Conservation (phyloP, 2,888 invertebrate genomes). For the Cistogaster globosa region DNA sequence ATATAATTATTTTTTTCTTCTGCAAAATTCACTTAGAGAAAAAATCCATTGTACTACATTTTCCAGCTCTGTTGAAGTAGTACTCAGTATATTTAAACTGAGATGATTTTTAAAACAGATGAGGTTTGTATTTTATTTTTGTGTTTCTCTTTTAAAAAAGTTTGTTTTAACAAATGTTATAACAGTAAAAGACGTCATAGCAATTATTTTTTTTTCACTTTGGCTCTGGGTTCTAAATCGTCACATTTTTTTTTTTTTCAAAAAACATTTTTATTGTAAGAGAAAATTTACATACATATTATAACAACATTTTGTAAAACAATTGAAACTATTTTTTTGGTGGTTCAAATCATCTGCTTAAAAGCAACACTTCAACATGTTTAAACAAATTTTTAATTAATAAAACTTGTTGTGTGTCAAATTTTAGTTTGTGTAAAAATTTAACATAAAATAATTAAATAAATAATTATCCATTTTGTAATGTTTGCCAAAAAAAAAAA, state of each 20-base stretch:
- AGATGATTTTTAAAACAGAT: slow-evolving; percentile 61
- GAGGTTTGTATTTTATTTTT: slow-evolving; percentile 33
- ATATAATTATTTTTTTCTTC: no score
- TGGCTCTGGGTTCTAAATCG: not conserved
- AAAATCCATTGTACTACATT: no score
- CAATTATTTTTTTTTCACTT: not conserved
- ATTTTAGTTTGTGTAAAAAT: slow-evolving; percentile 18
- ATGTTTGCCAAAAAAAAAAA: slow-evolving; percentile 42
- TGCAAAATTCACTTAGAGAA: no score
- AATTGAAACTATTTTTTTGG: not conserved
- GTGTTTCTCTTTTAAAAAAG: slow-evolving; percentile 4
- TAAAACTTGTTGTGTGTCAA: slow-evolving; percentile 31
- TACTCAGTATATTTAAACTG: slow-evolving; percentile 11
- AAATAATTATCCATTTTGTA: slow-evolving; percentile 49
- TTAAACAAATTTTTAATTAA: not conserved
- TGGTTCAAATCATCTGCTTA: not conserved
- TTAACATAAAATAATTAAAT: slow-evolving; percentile 50
- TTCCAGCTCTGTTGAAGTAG: not conserved
- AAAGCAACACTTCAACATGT: slow-evolving; percentile 24
- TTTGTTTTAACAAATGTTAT: not conserved
- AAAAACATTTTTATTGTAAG: not conserved
- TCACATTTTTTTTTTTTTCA: not conserved
- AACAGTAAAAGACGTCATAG: not conserved
- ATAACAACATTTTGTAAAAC: not conserved
- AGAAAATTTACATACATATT: not conserved